Percentiles rank a stretch among this genome's conserved stretches.
Conservation (phyloP, 2,888 invertebrate species). For the Rhagonycha lutea region DNA sequence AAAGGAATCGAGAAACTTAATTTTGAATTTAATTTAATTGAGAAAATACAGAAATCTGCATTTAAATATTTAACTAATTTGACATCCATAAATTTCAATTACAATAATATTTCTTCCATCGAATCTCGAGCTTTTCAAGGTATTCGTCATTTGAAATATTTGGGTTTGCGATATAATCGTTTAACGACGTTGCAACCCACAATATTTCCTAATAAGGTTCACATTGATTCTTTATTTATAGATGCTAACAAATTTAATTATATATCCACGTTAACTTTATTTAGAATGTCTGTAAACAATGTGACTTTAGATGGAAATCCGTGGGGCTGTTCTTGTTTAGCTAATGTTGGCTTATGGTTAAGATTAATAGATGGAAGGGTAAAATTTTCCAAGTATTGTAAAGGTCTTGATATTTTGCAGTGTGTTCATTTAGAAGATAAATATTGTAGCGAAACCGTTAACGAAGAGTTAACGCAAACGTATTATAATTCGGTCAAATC, state of each 20-base stretch:
- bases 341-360: slow-evolving; percentile 35
- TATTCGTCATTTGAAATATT: slow-evolving; percentile 33
- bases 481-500: slow-evolving; percentile 17
- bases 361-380: slow-evolving; percentile 30
- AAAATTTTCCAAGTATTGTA: slow-evolving; percentile 24
- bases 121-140: slow-evolving; percentile 37
- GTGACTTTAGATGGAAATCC: slow-evolving; percentile 38
- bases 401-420: slow-evolving; percentile 23
- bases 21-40: slow-evolving; percentile 36
- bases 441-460: slow-evolving; percentile 32
- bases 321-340: slow-evolving; percentile 42
- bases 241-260: slow-evolving; percentile 40
- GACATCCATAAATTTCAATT: slow-evolving; percentile 33
- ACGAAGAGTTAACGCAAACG: slow-evolving; percentile 25
- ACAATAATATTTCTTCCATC: slow-evolving; percentile 37
- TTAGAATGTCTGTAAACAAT: slow-evolving; percentile 31
- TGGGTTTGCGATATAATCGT: slow-evolving; percentile 38
- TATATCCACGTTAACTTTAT: slow-evolving; percentile 33
- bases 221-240: slow-evolving; percentile 31
- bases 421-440: slow-evolving; percentile 25
- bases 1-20: slow-evolving; percentile 34
- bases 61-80: slow-evolving; percentile 33
- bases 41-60: slow-evolving; percentile 33
- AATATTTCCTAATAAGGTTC: slow-evolving; percentile 32
- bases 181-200: slow-evolving; percentile 32